Evolutionary conservation across 1,140 invertebrate species (phyloP), one percentile per base, ranked within the genome.

Genomic region (Drusus annulatus): DNA sequence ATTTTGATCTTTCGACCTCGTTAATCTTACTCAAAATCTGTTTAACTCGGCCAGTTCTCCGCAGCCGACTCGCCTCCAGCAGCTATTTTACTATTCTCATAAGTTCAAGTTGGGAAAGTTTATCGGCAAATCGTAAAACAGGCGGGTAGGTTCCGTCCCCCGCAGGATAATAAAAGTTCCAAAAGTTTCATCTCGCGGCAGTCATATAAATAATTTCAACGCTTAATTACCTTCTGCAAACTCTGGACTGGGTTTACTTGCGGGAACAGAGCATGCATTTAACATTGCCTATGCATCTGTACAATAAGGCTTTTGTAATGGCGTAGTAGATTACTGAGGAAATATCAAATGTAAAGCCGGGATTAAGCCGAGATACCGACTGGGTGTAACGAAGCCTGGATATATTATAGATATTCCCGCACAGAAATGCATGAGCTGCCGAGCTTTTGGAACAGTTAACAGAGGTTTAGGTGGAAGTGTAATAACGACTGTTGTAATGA

Each of bases 271-370:
- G 52, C 52, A 19, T 56, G 52, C 52, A 56, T 56, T n/a, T 56
- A 56, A 8, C 52, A 56, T 56, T 36, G 8, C 31, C 31, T 17
- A 56, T 56, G 52, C 52, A 56, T 56, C 52, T 8, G 3, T 56
- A 16, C 52, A 56, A 56, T 56, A 56, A 56, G 52, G 52, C 52
- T 36, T 36, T 36, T 36, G 31, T 36, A 36, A 36, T 36, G 31
- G 31, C 31, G 3, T 36, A 36, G 23, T 25, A 25, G 60, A 21
- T 63, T 63, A 63, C 60, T 63, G 19, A 25, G 60, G 60, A 63
- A 63, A 63, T 63, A 63, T 63, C 60, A 63, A 63, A 63, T 63
- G 60, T 25, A 28, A 25, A 63, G 60, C 21, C 25, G 17, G 60
- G 60, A 63, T 63, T 63, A n/a, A 63, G 25, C 19, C 10, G 23